phyloP scores from a whole-genome alignment of 2,113 vertebrate species.

The Malurus alboscapulatus region DNA sequence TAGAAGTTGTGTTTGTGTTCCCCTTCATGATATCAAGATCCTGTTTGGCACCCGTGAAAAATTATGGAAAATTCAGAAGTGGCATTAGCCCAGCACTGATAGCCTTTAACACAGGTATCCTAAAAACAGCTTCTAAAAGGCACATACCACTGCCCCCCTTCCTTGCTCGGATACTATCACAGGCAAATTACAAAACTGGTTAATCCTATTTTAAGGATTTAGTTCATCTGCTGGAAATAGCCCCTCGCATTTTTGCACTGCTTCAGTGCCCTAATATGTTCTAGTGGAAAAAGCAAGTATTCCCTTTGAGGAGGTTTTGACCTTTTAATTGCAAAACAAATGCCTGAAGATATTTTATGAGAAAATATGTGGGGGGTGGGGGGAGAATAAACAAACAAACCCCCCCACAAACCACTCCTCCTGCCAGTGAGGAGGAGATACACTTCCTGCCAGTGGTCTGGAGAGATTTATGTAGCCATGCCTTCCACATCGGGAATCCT shows the following conservation, averaged over 20 bases:
- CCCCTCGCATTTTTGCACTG: background rate
- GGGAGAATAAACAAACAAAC: background rate
- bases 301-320: conserved; percentile 14
- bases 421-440: too few species aligned
- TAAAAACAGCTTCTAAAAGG: background rate
- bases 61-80: background rate
- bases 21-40: background rate
- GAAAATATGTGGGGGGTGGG: background rate
- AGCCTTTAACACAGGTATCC: conserved; percentile 13
- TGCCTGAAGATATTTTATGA: conserved; percentile 35
- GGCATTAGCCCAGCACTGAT: background rate
- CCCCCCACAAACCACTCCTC: background rate
- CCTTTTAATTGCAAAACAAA: conserved; percentile 68
- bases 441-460: background rate
- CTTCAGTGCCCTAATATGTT: conserved; percentile 36
- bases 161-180: background rate
- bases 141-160: accelerated
- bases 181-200: conserved; percentile 22
- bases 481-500: background rate
- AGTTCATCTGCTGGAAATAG: conserved; percentile 40
- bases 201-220: conserved; percentile 42
- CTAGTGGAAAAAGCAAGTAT: conserved; percentile 28
- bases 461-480: background rate
- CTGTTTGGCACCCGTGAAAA: background rate
- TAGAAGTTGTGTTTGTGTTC: background rate